These are phyloP conservation scores for Serripes groenlandicus DNA, from an alignment of 2,888 invertebrate species.

Conservation along the genomic window DNA sequence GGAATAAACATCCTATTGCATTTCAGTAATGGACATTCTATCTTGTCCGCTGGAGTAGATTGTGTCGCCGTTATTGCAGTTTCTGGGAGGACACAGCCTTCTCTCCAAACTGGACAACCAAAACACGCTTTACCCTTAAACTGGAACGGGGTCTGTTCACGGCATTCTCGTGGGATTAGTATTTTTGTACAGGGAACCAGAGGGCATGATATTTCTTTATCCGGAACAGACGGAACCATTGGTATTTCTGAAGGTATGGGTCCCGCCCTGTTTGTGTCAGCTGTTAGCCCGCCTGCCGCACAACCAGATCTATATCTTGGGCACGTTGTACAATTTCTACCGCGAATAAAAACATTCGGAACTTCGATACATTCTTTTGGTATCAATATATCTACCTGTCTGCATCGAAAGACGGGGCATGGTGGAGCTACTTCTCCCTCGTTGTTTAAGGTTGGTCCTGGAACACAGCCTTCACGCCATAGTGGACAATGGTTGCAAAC, in stretches of 20 bases:
- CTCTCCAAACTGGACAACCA: conserved; percentile 54
- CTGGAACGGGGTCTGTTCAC: conserved; percentile 36
- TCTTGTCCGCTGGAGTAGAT: neutral
- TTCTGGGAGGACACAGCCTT: conserved; percentile 51
- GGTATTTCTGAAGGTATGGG: neutral
- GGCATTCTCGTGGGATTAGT: conserved; percentile 52
- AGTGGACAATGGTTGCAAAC: conserved; percentile 48
- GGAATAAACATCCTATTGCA: conserved; percentile 46
- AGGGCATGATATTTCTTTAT: conserved; percentile 39
- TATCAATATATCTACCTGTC: conserved; percentile 33
- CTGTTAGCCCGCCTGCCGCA: neutral
- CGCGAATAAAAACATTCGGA: conserved; percentile 33
- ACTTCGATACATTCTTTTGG: conserved; percentile 43
- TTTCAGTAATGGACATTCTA: conserved; percentile 47
- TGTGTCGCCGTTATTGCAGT: conserved; percentile 9
- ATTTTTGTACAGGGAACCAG: conserved; percentile 39
- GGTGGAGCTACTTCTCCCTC: neutral
- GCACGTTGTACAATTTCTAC: conserved; percentile 47
- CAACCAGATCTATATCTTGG: conserved; percentile 45
- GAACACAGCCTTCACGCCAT: conserved; percentile 41
- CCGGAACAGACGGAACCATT: neutral
- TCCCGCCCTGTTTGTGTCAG: neutral
- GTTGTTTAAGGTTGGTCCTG: neutral
- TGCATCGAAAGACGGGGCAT: conserved; percentile 51
- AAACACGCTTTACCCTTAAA: conserved; percentile 48